Conservation (phyloP, 2,797 vertebrate species). For the Morelia viridis region DNA sequence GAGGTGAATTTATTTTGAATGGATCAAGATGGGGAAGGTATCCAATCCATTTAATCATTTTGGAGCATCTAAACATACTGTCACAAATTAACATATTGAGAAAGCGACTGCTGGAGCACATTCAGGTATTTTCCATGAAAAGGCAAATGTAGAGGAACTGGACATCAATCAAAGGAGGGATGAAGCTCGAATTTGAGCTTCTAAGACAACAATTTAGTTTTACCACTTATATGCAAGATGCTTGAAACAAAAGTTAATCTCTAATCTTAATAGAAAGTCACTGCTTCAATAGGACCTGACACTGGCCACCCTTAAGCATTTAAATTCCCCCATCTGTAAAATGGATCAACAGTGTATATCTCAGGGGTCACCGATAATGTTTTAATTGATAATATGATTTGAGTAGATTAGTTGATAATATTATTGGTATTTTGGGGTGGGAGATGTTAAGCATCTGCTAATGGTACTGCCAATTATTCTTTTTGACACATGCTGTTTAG, state of each 20-base stretch:
- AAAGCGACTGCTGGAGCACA: slow-evolving; percentile 42
- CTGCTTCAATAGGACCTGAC: background rate
- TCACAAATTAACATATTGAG: slow-evolving; percentile 38
- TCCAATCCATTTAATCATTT: slow-evolving; percentile 8
- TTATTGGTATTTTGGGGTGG: background rate
- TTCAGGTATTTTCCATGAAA: slow-evolving; percentile 19
- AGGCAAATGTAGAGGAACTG: background rate
- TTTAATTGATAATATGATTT: background rate
- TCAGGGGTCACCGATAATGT: background rate
- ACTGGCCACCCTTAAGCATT: background rate
- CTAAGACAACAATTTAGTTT: background rate
- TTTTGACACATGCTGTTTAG: background rate
- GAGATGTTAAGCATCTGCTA: background rate
- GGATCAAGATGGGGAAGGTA: background rate
- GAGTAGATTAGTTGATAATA: background rate
- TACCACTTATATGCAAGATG: background rate
- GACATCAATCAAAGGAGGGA: background rate
- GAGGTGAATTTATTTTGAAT: background rate
- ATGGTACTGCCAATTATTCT: background rate
- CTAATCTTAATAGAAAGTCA: background rate
- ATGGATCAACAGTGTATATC: background rate
- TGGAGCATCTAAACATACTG: slow-evolving; percentile 40
- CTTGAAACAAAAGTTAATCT: background rate
- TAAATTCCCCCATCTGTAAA: background rate
- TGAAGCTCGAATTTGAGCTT: background rate